Conservation (phyloP, 1,140 invertebrate genomes). For the Drosophila persimilis region DNA sequence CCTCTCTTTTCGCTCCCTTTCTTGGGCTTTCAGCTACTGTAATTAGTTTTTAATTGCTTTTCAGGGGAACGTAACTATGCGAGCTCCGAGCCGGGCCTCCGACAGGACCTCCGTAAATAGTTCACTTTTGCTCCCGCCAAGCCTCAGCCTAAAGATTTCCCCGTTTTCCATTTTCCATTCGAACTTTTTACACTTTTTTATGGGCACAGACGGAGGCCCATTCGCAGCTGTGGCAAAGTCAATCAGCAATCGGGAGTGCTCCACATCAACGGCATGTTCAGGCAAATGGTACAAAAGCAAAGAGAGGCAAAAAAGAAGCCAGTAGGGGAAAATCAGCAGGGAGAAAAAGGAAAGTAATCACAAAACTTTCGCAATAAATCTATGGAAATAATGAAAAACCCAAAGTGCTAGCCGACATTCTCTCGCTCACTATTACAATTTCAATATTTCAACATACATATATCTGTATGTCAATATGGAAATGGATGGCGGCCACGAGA, state of each 20-base stretch:
- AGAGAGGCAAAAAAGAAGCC: slow-evolving; percentile 9
- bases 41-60: slow-evolving; percentile 81
- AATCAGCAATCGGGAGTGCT: slow-evolving; percentile 52
- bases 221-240: slow-evolving; percentile 45
- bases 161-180: slow-evolving; percentile 18
- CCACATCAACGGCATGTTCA: slow-evolving; percentile 32
- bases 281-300: slow-evolving; percentile 14
- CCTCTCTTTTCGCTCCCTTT: slow-evolving; percentile 34
- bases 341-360: slow-evolving; percentile 62
- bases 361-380: slow-evolving; percentile 77
- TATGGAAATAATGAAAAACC: slow-evolving; percentile 71
- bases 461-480: slow-evolving; percentile 28
- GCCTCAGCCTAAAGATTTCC: slow-evolving; percentile 5
- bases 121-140: slow-evolving; percentile 21
- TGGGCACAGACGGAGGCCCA: slow-evolving; percentile 9
- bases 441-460: slow-evolving; percentile 43
- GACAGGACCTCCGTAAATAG: slow-evolving; percentile 43
- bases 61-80: slow-evolving; percentile 57
- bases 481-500: slow-evolving; percentile 21
- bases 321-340: slow-evolving; percentile 11
- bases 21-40: slow-evolving; percentile 43
- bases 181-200: slow-evolving; percentile 24
- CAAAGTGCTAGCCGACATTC: slow-evolving; percentile 42
- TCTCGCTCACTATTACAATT: slow-evolving; percentile 47
- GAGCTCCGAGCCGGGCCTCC: not conserved